phyloP scores from a whole-genome alignment of 1,140 invertebrate species.

The Bathynomus jamesi region DNA sequence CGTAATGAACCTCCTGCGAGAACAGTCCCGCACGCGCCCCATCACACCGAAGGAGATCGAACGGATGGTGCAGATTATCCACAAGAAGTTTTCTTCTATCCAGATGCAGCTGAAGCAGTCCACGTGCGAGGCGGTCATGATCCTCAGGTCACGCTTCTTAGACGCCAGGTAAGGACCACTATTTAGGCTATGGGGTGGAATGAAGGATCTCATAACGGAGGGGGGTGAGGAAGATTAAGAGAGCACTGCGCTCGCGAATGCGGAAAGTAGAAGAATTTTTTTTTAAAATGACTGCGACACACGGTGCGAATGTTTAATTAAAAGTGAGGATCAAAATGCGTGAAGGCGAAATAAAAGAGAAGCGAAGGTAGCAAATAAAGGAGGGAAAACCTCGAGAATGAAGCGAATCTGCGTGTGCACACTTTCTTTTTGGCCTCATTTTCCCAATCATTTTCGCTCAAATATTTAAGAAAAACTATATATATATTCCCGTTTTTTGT shows the following conservation, averaged over 20 bases:
- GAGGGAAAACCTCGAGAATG: too few species aligned
- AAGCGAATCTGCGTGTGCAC: too few species aligned
- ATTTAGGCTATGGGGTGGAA: background rate
- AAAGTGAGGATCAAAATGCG: too few species aligned
- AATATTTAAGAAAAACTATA: too few species aligned
- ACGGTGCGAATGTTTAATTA: too few species aligned
- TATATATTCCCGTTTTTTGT: too few species aligned
- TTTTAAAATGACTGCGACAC: too few species aligned
- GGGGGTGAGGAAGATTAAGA: background rate
- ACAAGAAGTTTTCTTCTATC: constrained; percentile 99
- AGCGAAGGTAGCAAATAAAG: too few species aligned
- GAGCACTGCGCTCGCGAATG: background rate
- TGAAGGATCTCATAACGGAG: background rate
- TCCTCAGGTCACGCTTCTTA: constrained; percentile 84
- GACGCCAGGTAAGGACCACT: constrained; percentile 79
- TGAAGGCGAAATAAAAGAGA: too few species aligned
- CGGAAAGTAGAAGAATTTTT: background rate
- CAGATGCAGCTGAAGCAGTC: constrained; percentile 99
- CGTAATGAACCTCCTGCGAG: constrained; percentile 91
- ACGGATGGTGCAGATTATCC: constrained; percentile 98
- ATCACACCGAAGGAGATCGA: constrained; percentile 97
- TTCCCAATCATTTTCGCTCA: too few species aligned
- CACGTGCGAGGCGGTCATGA: constrained; percentile 99
- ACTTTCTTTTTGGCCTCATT: too few species aligned
- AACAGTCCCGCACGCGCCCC: constrained; percentile 93